Conservation (phyloP, 2,888 invertebrate species). For the Chrysodeixis includens region DNA sequence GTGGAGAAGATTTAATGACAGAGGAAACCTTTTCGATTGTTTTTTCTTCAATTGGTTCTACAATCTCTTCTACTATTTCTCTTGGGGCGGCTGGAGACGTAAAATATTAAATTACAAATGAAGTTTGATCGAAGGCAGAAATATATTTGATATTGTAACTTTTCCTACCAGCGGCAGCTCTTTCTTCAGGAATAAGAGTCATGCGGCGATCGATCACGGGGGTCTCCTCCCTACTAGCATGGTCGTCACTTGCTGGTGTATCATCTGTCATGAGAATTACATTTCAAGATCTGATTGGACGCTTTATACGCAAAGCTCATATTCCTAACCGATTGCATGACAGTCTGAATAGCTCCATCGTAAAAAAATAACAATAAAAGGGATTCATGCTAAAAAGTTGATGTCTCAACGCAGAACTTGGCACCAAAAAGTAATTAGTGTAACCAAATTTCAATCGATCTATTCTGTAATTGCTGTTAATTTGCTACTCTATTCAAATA, state of each 20-base stretch:
- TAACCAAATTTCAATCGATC: constrained; percentile 3
- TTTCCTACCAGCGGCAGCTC: constrained; percentile 64
- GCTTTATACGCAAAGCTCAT: not conserved
- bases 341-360: constrained; percentile 17
- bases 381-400: constrained; percentile 16
- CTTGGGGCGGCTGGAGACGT: constrained; percentile 63
- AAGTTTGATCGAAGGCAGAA: constrained; percentile 29
- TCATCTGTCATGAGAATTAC: constrained; percentile 75
- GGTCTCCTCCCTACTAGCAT: constrained; percentile 73
- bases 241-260: constrained; percentile 71
- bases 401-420: constrained; percentile 9
- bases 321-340: constrained; percentile 4
- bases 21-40: constrained; percentile 57
- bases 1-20: constrained; percentile 62
- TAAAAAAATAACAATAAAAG: constrained; percentile 4
- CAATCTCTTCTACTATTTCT: constrained; percentile 55
- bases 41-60: constrained; percentile 60
- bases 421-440: not conserved
- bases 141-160: constrained; percentile 33
- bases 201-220: constrained; percentile 80
- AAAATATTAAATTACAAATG: constrained; percentile 45
- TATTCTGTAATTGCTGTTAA: constrained; percentile 23
- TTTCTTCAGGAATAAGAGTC: constrained; percentile 80
- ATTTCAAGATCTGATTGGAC: constrained; percentile 37
- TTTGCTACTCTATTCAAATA: constrained; percentile 33